Evolutionary conservation across 2,113 vertebrate species (phyloP).

Genomic region (Cavia aperea): DNA sequence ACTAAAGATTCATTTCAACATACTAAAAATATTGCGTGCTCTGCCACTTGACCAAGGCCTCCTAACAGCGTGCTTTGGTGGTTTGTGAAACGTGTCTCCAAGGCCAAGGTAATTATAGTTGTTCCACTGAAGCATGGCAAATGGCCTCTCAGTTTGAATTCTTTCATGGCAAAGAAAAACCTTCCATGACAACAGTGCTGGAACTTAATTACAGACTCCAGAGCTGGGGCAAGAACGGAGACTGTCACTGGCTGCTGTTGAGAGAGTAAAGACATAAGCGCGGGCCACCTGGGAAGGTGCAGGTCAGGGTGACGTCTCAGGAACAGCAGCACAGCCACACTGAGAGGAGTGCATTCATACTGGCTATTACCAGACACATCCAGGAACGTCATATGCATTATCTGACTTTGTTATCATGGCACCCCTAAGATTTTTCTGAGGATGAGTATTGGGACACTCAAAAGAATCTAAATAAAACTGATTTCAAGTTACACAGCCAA

Average conservation of each 20-base stretch:
- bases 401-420: background rate
- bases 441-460: background rate
- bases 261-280: background rate
- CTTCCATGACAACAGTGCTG: slow-evolving; percentile 53
- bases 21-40: slow-evolving; percentile 23
- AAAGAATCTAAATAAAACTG: background rate
- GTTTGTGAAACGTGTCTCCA: slow-evolving; percentile 36
- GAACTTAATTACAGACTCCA: slow-evolving; percentile 59
- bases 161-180: slow-evolving; percentile 53
- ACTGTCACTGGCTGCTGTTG: background rate
- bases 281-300: background rate
- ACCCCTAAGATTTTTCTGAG: background rate
- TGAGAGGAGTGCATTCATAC: background rate
- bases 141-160: slow-evolving; percentile 63
- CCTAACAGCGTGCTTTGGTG: slow-evolving; percentile 21
- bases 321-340: background rate
- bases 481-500: background rate
- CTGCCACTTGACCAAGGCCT: slow-evolving; percentile 5
- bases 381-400: background rate
- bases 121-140: slow-evolving; percentile 56
- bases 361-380: rapidly evolving
- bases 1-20: background rate
- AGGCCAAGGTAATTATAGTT: slow-evolving; percentile 60
- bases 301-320: background rate
- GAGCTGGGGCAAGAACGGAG: background rate